Conservation (phyloP, 2,888 invertebrate species). For the Leucophora obtusa region DNA sequence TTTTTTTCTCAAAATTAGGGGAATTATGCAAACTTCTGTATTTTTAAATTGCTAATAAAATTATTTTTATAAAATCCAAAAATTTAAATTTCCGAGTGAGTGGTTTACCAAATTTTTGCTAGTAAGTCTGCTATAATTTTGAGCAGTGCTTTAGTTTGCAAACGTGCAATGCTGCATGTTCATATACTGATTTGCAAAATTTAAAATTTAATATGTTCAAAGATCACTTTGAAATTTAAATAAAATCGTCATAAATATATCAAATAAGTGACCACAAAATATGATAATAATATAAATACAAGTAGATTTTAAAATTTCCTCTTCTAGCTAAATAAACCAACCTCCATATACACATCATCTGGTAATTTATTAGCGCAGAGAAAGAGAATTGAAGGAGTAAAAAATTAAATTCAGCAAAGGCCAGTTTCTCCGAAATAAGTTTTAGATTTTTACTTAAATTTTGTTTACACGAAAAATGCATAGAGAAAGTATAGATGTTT, state of each 20-base stretch:
- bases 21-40: too few species aligned
- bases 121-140: too few species aligned
- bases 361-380: background rate
- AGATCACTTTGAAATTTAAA: conserved; percentile 31
- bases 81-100: too few species aligned
- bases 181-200: background rate
- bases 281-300: conserved; percentile 8
- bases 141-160: too few species aligned
- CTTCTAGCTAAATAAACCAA: background rate
- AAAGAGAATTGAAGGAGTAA: background rate
- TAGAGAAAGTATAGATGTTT: too few species aligned
- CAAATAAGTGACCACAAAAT: conserved; percentile 8
- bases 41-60: too few species aligned
- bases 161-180: conserved; percentile 5
- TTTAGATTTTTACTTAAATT: background rate
- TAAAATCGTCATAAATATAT: conserved; percentile 51
- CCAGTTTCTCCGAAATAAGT: background rate
- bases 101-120: too few species aligned
- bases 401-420: background rate
- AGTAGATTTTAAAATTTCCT: conserved; percentile 9
- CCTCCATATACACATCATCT: conserved; percentile 2
- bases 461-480: too few species aligned
- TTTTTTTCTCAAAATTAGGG: too few species aligned
- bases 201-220: conserved; percentile 10
- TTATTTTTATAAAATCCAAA: too few species aligned